phyloP scores from a whole-genome alignment of 2,113 vertebrate genomes.

The Campylomormyrus numenius region DNA sequence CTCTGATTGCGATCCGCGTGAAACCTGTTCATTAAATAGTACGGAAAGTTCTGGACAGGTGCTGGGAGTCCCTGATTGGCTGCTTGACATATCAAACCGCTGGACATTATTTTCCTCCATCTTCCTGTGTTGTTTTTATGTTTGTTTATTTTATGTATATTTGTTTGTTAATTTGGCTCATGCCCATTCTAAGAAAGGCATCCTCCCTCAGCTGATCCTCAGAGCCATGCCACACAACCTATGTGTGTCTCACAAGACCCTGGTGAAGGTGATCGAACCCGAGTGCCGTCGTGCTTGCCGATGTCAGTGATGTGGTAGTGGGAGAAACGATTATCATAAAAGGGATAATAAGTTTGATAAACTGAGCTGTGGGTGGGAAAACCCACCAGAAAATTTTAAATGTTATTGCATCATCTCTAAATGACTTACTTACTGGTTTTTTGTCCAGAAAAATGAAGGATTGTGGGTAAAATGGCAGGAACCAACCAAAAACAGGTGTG shows the following conservation, averaged over 20 bases:
- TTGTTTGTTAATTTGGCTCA: not conserved
- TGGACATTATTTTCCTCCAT: not conserved
- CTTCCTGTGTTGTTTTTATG: not conserved
- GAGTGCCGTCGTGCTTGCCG: not conserved
- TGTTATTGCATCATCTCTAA: not conserved
- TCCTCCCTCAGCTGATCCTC: not conserved
- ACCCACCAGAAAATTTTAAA: not conserved
- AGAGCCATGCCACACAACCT: not conserved
- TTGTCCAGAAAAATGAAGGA: not conserved
- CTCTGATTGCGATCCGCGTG: slow-evolving; percentile 18
- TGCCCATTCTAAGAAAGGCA: not conserved
- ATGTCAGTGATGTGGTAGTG: not conserved
- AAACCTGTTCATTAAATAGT: slow-evolving; percentile 19
- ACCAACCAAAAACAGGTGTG: not conserved
- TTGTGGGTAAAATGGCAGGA: not conserved
- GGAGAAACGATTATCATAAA: not conserved
- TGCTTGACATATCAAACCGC: not conserved
- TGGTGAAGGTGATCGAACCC: not conserved
- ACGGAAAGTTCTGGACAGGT: not conserved
- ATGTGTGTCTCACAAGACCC: not conserved
- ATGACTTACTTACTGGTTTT: not conserved
- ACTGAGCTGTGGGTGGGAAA: not conserved
- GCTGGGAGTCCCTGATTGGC: not conserved
- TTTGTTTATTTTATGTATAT: not conserved
- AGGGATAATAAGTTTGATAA: not conserved